Evolutionary conservation across 2,797 vertebrate species (phyloP).

Genomic region (Catostomus latipinnis): DNA sequence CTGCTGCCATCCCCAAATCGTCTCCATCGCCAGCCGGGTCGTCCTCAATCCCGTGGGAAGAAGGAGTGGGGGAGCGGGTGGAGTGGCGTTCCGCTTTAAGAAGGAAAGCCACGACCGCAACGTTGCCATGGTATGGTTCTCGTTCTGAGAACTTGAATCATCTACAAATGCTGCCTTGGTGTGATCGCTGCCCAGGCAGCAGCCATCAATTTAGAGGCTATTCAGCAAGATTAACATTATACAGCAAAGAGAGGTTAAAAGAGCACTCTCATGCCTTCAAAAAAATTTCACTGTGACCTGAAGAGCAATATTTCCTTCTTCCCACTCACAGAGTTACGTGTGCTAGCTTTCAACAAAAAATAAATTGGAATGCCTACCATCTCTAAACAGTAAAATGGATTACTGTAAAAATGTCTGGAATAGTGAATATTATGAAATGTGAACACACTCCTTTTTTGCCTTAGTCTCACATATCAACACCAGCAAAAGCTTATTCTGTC

Average conservation of each 20-base stretch:
- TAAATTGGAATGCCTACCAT: not conserved
- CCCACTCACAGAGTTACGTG: not conserved
- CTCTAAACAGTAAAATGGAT: not conserved
- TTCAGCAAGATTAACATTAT: slow-evolving; percentile 28
- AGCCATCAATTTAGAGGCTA: slow-evolving; percentile 10
- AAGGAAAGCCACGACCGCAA: no score
- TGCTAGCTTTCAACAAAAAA: slow-evolving; percentile 4
- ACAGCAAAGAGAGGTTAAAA: slow-evolving; percentile 26
- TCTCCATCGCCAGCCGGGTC: no score
- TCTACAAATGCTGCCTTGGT: no score
- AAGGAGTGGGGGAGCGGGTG: no score
- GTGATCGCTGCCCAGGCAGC: not conserved
- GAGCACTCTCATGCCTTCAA: slow-evolving; percentile 2
- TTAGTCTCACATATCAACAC: no score
- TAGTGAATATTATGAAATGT: not conserved
- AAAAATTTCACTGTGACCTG: slow-evolving; percentile 11
- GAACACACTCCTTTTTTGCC: no score
- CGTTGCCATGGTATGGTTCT: no score
- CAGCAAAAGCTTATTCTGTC: no score
- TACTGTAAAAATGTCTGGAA: not conserved
- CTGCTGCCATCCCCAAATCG: no score
- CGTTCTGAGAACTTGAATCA: no score
- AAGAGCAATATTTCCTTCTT: not conserved
- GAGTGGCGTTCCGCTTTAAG: no score
- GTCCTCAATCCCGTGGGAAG: no score